A percentile compares a stretch with the other conserved stretches of the same genome.
phyloP scores from a whole-genome alignment of 2,888 invertebrate species.

The Acleris sparsana region DNA sequence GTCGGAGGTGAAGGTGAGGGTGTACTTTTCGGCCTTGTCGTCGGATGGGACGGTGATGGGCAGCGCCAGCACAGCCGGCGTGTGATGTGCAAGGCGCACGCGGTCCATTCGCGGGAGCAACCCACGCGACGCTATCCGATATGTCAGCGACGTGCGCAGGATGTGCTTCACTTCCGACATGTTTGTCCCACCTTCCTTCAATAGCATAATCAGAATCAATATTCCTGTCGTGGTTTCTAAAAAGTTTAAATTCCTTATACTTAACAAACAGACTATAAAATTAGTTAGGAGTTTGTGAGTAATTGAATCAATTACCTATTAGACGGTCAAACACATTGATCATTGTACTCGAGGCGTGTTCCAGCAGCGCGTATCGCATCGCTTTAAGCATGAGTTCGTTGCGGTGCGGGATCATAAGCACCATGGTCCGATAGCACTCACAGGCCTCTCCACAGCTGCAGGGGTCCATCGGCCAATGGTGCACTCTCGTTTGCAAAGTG shows the following conservation, averaged over 20 bases:
- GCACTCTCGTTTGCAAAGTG: slow-evolving; percentile 60
- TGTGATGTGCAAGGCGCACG: slow-evolving; percentile 61
- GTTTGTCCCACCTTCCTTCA: slow-evolving; percentile 68
- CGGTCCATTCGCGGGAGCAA: slow-evolving; percentile 58
- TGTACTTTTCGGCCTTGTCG: slow-evolving; percentile 63
- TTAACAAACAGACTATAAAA: not conserved
- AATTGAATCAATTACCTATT: slow-evolving; percentile 56
- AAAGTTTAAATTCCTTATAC: slow-evolving; percentile 40
- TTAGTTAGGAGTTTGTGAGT: not conserved
- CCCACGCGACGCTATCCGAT: slow-evolving; percentile 58
- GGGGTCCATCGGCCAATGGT: slow-evolving; percentile 68
- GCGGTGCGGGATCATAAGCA: slow-evolving; percentile 67
- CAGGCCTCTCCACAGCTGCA: slow-evolving; percentile 73
- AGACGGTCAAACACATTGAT: slow-evolving; percentile 66
- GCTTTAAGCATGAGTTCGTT: slow-evolving; percentile 72
- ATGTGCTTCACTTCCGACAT: slow-evolving; percentile 69
- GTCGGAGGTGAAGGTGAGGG: slow-evolving; percentile 69
- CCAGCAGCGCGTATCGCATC: slow-evolving; percentile 65
- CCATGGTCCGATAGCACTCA: slow-evolving; percentile 70
- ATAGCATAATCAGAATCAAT: slow-evolving; percentile 64
- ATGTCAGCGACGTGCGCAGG: slow-evolving; percentile 57
- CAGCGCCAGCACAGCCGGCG: slow-evolving; percentile 54
- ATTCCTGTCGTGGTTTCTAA: slow-evolving; percentile 68
- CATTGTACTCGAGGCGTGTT: slow-evolving; percentile 69
- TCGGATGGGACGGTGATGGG: slow-evolving; percentile 60